Conservation (phyloP, 2,888 invertebrate genomes). For the Cephus nigrinus region DNA sequence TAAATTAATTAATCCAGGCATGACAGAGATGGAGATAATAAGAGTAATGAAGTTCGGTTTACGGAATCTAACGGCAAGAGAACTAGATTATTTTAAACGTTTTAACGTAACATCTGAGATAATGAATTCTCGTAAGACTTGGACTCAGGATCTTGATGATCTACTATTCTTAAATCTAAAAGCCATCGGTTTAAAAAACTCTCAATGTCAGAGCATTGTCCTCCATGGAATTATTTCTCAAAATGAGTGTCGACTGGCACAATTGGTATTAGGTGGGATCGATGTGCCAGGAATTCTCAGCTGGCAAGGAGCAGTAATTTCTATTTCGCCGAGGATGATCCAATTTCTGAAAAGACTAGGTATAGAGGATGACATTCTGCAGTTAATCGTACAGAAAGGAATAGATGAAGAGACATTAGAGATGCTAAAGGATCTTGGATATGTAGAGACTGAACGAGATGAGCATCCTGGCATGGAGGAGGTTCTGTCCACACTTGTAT, state of each 20-base stretch:
- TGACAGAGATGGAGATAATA: slow-evolving; percentile 28
- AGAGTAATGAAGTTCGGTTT: slow-evolving; percentile 44
- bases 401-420: slow-evolving; percentile 32
- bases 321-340: slow-evolving; percentile 22
- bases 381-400: slow-evolving; percentile 31
- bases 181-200: slow-evolving; percentile 26
- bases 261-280: slow-evolving; percentile 31
- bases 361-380: slow-evolving; percentile 29
- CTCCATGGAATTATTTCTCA: slow-evolving; percentile 34
- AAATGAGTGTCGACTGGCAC: slow-evolving; percentile 21
- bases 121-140: slow-evolving; percentile 17
- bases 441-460: slow-evolving; percentile 23
- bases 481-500: background rate
- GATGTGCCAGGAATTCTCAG: slow-evolving; percentile 36
- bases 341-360: slow-evolving; percentile 33
- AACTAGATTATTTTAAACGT: slow-evolving; percentile 30
- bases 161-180: slow-evolving; percentile 32
- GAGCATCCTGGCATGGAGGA: slow-evolving; percentile 18
- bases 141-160: slow-evolving; percentile 18
- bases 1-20: slow-evolving; percentile 28
- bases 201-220: slow-evolving; percentile 33
- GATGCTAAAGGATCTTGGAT: slow-evolving; percentile 37
- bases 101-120: slow-evolving; percentile 21
- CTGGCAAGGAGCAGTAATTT: slow-evolving; percentile 30
- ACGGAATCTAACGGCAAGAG: slow-evolving; percentile 22